Evolutionary conservation across 2,797 vertebrate genomes (phyloP).

Genomic region (Pseudopleuronectes americanus): DNA sequence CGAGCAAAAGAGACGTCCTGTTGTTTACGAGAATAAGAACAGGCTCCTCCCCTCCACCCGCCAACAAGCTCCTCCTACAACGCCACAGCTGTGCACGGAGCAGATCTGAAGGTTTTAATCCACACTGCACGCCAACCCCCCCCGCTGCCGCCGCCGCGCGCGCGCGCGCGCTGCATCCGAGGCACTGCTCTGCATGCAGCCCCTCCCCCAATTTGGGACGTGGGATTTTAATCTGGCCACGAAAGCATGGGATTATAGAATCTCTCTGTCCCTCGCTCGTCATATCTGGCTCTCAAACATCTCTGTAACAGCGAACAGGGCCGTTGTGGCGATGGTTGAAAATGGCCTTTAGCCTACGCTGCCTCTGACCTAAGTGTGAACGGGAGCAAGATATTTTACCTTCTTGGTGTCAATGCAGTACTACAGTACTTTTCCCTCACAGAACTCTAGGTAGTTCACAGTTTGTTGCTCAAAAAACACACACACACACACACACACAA

Average conservation of each 20-base stretch:
- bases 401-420: neutral
- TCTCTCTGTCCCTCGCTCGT: conserved; percentile 39
- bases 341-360: neutral
- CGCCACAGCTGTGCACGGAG: conserved; percentile 72
- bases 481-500: too few relatives aligned
- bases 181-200: conserved; percentile 28
- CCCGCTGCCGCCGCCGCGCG: neutral
- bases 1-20: too few relatives aligned
- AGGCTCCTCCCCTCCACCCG: conserved; percentile 38
- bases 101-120: conserved; percentile 75
- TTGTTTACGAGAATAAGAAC: too few relatives aligned
- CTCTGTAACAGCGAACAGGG: neutral
- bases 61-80: conserved; percentile 52
- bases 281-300: conserved; percentile 29
- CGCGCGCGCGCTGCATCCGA: conserved; percentile 13
- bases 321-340: neutral
- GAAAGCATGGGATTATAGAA: conserved; percentile 73
- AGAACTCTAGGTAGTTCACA: too few relatives aligned
- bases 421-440: neutral
- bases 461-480: too few relatives aligned
- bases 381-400: neutral
- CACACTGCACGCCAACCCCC: conserved; percentile 26
- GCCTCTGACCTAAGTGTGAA: too few relatives aligned
- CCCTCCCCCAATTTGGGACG: conserved; percentile 62
- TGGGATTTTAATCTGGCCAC: conserved; percentile 77